Evolutionary conservation across 2,888 invertebrate genomes (phyloP).

Genomic region (Ceratothoa steindachneri): DNA sequence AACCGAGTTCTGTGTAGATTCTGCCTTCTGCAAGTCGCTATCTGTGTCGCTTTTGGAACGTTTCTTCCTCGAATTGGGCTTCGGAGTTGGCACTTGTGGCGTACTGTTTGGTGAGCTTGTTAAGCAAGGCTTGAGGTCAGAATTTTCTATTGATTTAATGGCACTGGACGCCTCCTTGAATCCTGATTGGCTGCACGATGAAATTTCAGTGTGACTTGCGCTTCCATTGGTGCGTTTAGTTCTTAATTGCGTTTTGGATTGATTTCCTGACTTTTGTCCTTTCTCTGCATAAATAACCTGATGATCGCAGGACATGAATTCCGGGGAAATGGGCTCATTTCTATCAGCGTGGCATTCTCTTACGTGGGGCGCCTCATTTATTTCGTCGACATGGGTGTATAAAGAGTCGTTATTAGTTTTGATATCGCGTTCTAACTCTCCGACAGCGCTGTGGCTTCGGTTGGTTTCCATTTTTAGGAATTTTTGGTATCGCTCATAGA

Average conservation of each 20-base stretch:
- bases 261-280: neutral
- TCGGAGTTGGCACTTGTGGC: neutral
- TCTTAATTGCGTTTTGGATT: neutral
- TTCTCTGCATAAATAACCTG: neutral
- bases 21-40: too few relatives aligned
- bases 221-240: neutral
- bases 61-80: neutral
- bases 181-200: neutral
- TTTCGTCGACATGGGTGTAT: neutral
- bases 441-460: too few relatives aligned
- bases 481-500: neutral
- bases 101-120: neutral
- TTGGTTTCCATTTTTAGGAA: neutral
- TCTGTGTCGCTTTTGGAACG: neutral
- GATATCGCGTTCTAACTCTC: too few relatives aligned
- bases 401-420: too few relatives aligned
- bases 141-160: neutral
- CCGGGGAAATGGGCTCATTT: neutral
- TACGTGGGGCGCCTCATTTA: neutral
- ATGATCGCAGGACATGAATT: neutral
- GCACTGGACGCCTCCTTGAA: conserved; percentile 1
- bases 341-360: neutral
- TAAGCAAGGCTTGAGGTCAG: neutral
- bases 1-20: neutral
- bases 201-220: neutral